Evolutionary conservation across 2,797 vertebrate genomes (phyloP).

Genomic region (Cryptoprocta ferox): DNA sequence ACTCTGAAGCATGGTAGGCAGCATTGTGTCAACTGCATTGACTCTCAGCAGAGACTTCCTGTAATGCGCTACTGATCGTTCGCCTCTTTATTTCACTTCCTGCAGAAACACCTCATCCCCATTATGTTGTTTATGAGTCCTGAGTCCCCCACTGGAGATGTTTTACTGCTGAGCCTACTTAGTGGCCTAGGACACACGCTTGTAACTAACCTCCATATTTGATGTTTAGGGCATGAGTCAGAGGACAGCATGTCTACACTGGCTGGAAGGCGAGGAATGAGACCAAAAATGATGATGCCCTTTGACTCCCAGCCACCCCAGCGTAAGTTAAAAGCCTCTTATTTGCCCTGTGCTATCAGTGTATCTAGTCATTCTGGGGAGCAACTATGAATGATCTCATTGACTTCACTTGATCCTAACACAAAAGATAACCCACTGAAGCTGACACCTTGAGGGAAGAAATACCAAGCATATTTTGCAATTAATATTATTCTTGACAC

Average conservation of each 20-base stretch:
- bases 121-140: background rate
- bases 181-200: background rate
- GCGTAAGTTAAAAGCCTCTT: slow-evolving; percentile 91
- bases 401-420: background rate
- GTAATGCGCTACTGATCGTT: background rate
- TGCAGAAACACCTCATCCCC: background rate
- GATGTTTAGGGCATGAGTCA: slow-evolving; percentile 95
- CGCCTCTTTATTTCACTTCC: slow-evolving; percentile 5
- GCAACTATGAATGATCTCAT: background rate
- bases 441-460: background rate
- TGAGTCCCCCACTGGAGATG: background rate
- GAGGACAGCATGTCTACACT: slow-evolving; percentile 99
- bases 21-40: accelerated
- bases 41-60: background rate
- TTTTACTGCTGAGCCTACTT: background rate
- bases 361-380: background rate
- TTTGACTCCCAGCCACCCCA: slow-evolving; percentile 98
- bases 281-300: slow-evolving; percentile 99
- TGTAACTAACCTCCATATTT: slow-evolving; percentile 57
- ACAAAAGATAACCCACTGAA: background rate
- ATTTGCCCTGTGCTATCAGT: background rate
- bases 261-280: slow-evolving; percentile 97
- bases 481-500: background rate
- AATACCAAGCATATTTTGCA: background rate
- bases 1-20: background rate